Evolutionary conservation across 1,140 invertebrate species (phyloP), one percentile per base, ranked within the genome.

Genomic region (Saccostrea cuccullata): DNA sequence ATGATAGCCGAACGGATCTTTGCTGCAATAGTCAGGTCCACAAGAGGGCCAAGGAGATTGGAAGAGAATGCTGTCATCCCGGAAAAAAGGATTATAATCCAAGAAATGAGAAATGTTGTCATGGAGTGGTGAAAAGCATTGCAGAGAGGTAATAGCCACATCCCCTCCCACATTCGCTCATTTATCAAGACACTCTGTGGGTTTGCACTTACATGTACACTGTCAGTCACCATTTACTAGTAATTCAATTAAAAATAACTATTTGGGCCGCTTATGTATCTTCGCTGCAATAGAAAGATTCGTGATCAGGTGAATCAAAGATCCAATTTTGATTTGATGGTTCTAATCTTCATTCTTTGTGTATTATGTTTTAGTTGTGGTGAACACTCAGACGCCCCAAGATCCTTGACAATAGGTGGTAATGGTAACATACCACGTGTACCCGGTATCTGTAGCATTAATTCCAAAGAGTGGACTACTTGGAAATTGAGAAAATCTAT

Each of bases 21-120:
- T 77, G 70, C 70, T 77, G 70, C 70, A 77, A 77, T 36, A 36
- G 11, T 26, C 26, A 77, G 15, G 26, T 77, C 30, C 70, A 77
- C 13, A 77, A 17, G 26, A 26, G 70, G 6, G 70, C 70, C 11
- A 26, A 12, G 11, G 30, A 17, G 30, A 30, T 11, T 3, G 70
- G 70, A 30, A 26, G 30, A 77, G 13, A 15, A 77, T 77, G 70
- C 70, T 77, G 70, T 77, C 2, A 36, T 36, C 26, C 70, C 12
- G 70, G 70, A 17, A 77, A 23, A 11, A 26, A 30, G 15, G 13
- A 26, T 5, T 77, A 0, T 17, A 11, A 77, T 30, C 70, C 70
- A 30, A 30, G 26, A 77, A 77, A 26, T 15, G 26, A 77, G 70
- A 30, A 4, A 12, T 77, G 70, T 77, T 30, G 8, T 77, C 9